Conservation (phyloP, 2,888 invertebrate species). For the Piscicola geometra region DNA sequence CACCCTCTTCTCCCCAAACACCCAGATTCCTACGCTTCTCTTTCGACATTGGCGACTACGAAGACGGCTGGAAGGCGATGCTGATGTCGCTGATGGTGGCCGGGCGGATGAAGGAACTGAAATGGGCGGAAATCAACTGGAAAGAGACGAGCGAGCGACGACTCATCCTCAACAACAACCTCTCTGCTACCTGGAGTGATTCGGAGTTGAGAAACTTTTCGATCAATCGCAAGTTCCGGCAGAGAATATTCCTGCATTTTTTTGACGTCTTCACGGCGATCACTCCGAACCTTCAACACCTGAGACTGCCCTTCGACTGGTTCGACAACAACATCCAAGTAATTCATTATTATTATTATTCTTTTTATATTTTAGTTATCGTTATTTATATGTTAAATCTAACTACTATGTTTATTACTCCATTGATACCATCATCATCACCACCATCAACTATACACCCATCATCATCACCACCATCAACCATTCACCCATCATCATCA, state of each 20-base stretch:
- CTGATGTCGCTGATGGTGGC: slow-evolving; percentile 46
- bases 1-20: no score
- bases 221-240: slow-evolving; percentile 48
- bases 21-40: slow-evolving; percentile 49
- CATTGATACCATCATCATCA: not conserved
- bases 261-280: slow-evolving; percentile 49
- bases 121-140: slow-evolving; percentile 51
- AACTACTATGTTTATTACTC: not conserved
- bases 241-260: slow-evolving; percentile 49
- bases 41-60: slow-evolving; percentile 52
- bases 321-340: slow-evolving; percentile 47
- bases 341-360: no score
- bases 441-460: no score
- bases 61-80: slow-evolving; percentile 48
- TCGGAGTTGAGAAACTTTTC: slow-evolving; percentile 47
- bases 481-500: not conserved
- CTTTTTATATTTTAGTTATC: not conserved
- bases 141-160: slow-evolving; percentile 50
- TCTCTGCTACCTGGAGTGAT: slow-evolving; percentile 43
- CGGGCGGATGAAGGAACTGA: slow-evolving; percentile 46
- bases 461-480: no score
- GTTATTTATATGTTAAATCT: not conserved
- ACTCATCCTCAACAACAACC: slow-evolving; percentile 47
- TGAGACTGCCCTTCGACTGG: slow-evolving; percentile 54
- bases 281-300: slow-evolving; percentile 49